Evolutionary conservation across 2,113 vertebrate genomes (phyloP).

Genomic region (Galbula dea): DNA sequence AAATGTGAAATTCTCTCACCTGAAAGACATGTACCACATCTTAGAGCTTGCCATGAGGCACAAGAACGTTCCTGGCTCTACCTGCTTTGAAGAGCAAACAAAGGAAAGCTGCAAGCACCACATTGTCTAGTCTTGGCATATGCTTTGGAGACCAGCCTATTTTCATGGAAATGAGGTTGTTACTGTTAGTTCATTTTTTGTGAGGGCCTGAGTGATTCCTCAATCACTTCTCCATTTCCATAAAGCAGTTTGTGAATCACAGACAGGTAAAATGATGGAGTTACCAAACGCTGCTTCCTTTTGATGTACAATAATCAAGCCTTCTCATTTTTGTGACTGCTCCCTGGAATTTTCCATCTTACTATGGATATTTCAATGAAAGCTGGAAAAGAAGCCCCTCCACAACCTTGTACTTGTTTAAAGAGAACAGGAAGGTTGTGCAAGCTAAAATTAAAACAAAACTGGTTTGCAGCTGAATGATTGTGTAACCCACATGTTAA

Average conservation of each 20-base stretch:
- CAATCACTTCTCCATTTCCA: neutral
- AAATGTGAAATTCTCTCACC: slow-evolving; percentile 22
- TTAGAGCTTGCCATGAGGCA: slow-evolving; percentile 41
- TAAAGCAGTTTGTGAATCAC: neutral
- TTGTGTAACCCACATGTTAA: neutral
- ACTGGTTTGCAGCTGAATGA: neutral
- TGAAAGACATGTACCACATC: slow-evolving; percentile 39
- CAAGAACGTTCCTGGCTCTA: neutral
- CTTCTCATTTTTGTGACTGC: neutral
- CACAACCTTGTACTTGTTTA: neutral
- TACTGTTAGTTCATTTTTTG: slow-evolving; percentile 1
- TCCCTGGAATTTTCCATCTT: slow-evolving; percentile 1
- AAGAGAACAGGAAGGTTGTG: neutral
- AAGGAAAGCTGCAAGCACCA: slow-evolving; percentile 9
- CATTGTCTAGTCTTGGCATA: slow-evolving; percentile 7
- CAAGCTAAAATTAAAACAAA: slow-evolving; percentile 12
- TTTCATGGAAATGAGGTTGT: slow-evolving; percentile 22
- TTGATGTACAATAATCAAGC: neutral
- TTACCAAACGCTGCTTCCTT: neutral
- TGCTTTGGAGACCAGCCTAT: slow-evolving; percentile 28
- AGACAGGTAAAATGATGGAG: neutral
- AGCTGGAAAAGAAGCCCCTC: neutral
- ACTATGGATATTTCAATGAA: neutral
- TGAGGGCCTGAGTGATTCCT: neutral
- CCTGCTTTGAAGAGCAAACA: slow-evolving; percentile 44